Base-by-base conservation (phyloP, 37 sponge, comb jelly and placozoan species). In the Aphrocallistes beatrix region DNA sequence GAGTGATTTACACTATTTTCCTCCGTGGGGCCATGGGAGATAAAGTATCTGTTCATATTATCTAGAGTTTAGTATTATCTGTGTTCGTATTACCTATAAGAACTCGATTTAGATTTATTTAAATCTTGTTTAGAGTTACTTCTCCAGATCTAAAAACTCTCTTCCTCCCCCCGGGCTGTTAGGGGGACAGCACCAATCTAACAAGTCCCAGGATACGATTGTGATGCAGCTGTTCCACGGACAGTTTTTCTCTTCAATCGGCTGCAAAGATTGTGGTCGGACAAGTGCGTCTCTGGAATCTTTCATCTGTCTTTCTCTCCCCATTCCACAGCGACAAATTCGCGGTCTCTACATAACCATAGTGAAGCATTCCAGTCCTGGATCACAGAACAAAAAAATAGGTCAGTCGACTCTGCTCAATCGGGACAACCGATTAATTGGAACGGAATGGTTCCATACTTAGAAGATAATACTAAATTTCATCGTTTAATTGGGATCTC, bases 261-360 rank as follows among this genome's bases (percentile, higher is more conserved):
- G 40, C 40, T 96, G 97, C 60, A 89, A 90, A 32, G 81, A 50
- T 28, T 96, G 97, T 83, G 51, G 49, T 32, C 82, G 88, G 38
- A 82, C 83, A 36, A 92, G 93, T 16, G 42, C 39, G 39, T 92
- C 94, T 83, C 92, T 94, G 82, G 97, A 96, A 42, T 91, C 97
- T 38, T 96, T 96, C 88, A 82, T 90, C 50, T 92, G 93, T 81
- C 60, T 96, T 51, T 96, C 97, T 19, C 88, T 96, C 34, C 95
- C 97, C 30, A 81, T 96, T n/a, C 93, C 93, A 36, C 88, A 92
- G 81, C 84, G 87, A 8, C 88, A 91, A 39, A 87, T 38, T 17
- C 84, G 85, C 16, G 75, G 88, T 6, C 48, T 96, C 47, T 91
- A 90, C 82, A 85, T 94, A 1, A 89, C 93, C 36, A 82, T 92